Evolutionary conservation across 2,797 vertebrate species (phyloP).

Genomic region (Dendrocincla tyrannina): DNA sequence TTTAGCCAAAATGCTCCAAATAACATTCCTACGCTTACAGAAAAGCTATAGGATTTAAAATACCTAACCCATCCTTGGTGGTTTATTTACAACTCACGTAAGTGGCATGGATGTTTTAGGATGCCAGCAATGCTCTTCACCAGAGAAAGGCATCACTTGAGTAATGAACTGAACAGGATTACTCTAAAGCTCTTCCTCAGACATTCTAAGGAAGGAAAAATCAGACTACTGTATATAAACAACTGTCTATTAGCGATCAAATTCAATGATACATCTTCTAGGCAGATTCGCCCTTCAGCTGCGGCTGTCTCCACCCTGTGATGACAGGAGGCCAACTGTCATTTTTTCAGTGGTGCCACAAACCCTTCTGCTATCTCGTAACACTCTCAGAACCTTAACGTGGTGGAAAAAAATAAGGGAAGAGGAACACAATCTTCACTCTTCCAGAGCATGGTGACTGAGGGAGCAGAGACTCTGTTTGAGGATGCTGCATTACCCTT

Average conservation of each 20-base stretch:
- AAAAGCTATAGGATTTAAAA: conserved; percentile 32
- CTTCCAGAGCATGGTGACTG: neutral
- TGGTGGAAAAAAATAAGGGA: no score
- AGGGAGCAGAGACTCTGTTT: neutral
- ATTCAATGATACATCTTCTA: neutral
- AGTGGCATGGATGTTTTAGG: neutral
- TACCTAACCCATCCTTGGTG: neutral
- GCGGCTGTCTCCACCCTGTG: fast-evolving
- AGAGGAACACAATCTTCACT: neutral
- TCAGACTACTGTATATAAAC: neutral
- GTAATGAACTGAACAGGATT: neutral
- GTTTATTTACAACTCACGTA: neutral
- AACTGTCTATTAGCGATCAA: neutral
- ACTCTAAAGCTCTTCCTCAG: neutral
- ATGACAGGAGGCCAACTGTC: neutral
- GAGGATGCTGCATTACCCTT: neutral
- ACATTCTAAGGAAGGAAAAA: neutral
- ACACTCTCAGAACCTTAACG: neutral
- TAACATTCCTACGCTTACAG: conserved; percentile 18
- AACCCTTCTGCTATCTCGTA: neutral
- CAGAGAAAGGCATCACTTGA: neutral
- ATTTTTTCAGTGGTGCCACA: neutral
- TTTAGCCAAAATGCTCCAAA: conserved; percentile 33
- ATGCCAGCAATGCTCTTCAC: neutral
- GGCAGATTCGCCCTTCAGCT: neutral